These are phyloP conservation scores for Dynastes grantii DNA, from an alignment of 2,888 invertebrate species.

Conservation along the genomic window DNA sequence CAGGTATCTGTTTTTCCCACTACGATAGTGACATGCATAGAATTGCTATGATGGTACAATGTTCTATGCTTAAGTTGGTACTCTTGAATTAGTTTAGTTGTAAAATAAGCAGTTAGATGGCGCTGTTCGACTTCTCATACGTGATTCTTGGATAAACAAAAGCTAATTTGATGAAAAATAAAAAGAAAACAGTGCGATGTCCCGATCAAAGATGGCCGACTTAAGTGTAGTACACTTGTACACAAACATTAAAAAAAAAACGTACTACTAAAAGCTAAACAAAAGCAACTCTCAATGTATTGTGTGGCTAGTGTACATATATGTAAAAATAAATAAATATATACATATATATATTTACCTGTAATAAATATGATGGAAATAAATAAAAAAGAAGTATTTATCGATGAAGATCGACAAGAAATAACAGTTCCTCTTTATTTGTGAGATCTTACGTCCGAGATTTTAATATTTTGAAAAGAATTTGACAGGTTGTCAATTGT, in stretches of 20 bases:
- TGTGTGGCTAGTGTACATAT: slow-evolving; percentile 45
- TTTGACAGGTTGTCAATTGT: too few relatives aligned
- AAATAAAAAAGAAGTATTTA: slow-evolving; percentile 29
- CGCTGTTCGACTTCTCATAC: too few relatives aligned
- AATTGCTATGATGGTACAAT: neutral
- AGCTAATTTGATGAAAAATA: too few relatives aligned
- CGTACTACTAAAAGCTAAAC: neutral
- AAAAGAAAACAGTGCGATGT: too few relatives aligned
- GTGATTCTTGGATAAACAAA: too few relatives aligned
- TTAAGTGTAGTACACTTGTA: neutral
- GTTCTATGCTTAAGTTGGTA: too few relatives aligned
- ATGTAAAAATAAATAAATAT: slow-evolving; percentile 4
- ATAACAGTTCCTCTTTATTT: slow-evolving; percentile 3
- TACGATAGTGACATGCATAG: too few relatives aligned
- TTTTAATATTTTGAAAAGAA: neutral
- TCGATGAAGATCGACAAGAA: slow-evolving; percentile 5
- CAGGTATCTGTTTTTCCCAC: too few relatives aligned
- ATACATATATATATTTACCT: neutral
- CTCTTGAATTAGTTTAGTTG: too few relatives aligned
- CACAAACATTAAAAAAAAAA: neutral
- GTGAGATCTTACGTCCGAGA: neutral
- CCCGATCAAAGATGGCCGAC: too few relatives aligned
- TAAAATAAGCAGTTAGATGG: too few relatives aligned
- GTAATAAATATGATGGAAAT: slow-evolving; percentile 16
- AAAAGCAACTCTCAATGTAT: slow-evolving; percentile 25